Conservation (phyloP, 2,888 invertebrate species). For the Tetragnatha montana region DNA sequence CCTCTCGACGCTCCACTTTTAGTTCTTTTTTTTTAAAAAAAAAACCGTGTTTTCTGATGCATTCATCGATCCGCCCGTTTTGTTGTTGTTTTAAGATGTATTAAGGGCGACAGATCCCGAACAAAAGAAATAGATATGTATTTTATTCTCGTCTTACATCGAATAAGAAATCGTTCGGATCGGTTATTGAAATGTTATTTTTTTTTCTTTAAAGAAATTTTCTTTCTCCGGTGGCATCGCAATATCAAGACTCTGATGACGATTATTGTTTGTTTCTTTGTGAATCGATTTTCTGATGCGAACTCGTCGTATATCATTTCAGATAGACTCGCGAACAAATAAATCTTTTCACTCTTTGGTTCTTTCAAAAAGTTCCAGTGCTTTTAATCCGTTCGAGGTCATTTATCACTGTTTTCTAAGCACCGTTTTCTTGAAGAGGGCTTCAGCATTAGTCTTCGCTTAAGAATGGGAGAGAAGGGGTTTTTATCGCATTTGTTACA, state of each 20-base stretch:
- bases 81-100: constrained; percentile 40
- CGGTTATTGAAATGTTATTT: constrained; percentile 52
- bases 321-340: constrained; percentile 2
- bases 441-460: neutral
- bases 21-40: constrained; percentile 6
- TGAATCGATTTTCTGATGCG: constrained; percentile 37
- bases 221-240: constrained; percentile 6
- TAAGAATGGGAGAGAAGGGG: neutral
- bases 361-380: neutral
- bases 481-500: neutral
- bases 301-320: constrained; percentile 24
- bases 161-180: constrained; percentile 60
- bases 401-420: neutral
- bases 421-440: neutral
- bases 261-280: constrained; percentile 37
- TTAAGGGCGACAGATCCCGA: constrained; percentile 57
- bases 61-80: constrained; percentile 48
- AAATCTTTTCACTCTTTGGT: constrained; percentile 5
- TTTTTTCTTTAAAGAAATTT: too few species aligned
- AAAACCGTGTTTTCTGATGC: constrained; percentile 37
- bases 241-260: constrained; percentile 24
- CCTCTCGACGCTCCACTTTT: constrained; percentile 5
- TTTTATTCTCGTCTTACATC: constrained; percentile 46
- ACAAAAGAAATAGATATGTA: constrained; percentile 44
- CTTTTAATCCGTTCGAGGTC: constrained; percentile 21